Evolutionary conservation across 2,888 invertebrate genomes (phyloP), one percentile per base, ranked within the genome.

Genomic region (Maniola hyperantus): DNA sequence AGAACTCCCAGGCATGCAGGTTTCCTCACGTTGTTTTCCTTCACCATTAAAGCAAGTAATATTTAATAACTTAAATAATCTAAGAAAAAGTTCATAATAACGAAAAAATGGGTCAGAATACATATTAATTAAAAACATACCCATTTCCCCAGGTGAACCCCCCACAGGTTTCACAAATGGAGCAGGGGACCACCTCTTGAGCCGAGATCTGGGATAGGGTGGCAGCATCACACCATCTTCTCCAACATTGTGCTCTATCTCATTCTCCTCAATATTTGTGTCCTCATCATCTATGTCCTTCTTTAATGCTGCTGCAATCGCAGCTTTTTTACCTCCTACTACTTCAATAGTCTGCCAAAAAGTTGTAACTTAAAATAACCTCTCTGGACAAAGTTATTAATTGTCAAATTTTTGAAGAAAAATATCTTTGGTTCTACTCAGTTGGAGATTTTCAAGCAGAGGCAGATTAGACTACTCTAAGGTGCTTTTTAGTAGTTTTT

Each of bases 141-240:
- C 99, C 94, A 96, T 93, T 92, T 99, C 99, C 51, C 99, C 99
- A 39, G 97, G 97, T 68, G 93, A 94, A 1, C 96, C 95, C 54
- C 93, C 93, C 57, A 90, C 89, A 69, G 96, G 96, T 59, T 88
- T 89, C 0, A 97, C 95, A 4, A 94, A 87, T 11, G 96, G 96
- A 6, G 95, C 96, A 6, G 94, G 94, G 73, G 94, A 89, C 97
- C 97, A 98, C 77, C 94, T 91, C 76, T 94, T 94, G 55, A 97
- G 84, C 61, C 82, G 79, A 1, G 89, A 84, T 55, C 77, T 79
- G 42, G 88, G 78, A 72, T 93, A 93, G 53, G 83, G 83, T 1
- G 80, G 74, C 44, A 92, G 71, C 26, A 83, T 68, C 20, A 90
- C 76, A 0, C 87, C 89, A 65, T 87, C 83, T 48, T 88, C 88